phyloP scores from a whole-genome alignment of 2,888 invertebrate genomes.

The Argyresthia albistria region DNA sequence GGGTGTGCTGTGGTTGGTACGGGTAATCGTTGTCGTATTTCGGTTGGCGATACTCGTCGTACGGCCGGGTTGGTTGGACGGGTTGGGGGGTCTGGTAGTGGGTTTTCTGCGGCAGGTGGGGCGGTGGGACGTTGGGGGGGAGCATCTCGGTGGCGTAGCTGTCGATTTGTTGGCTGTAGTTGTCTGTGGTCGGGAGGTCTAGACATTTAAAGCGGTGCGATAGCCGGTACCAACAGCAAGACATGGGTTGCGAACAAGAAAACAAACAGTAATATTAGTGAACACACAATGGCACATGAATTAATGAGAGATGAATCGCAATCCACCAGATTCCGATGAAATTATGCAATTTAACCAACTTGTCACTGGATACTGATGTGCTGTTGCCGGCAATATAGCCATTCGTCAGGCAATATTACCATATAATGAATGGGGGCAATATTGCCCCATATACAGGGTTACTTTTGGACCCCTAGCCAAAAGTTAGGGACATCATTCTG shows the following conservation, averaged over 20 bases:
- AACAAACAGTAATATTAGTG: conserved; percentile 28
- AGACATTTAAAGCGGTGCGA: background rate
- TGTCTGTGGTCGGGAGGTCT: conserved; percentile 49
- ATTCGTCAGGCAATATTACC: no score
- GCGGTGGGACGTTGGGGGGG: conserved; percentile 32
- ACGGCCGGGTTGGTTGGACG: conserved; percentile 12
- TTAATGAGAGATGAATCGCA: no score
- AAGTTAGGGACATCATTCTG: no score
- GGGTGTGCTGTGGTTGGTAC: conserved; percentile 15
- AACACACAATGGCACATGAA: conserved; percentile 11
- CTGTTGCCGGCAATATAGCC: no score
- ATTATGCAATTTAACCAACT: no score
- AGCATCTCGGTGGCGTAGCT: conserved; percentile 63
- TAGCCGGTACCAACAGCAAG: conserved; percentile 6
- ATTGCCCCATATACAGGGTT: no score
- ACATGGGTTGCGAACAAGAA: conserved; percentile 16
- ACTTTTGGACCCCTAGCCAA: no score
- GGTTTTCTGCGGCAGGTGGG: conserved; percentile 47
- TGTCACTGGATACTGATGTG: no score
- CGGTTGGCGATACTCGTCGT: conserved; percentile 22
- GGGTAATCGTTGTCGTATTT: conserved; percentile 6
- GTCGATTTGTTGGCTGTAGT: conserved; percentile 64
- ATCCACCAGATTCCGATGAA: no score
- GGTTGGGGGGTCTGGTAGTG: conserved; percentile 47
- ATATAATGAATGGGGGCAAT: no score